Evolutionary conservation across 2,888 invertebrate genomes (phyloP).

Genomic region (Elegia similella): DNA sequence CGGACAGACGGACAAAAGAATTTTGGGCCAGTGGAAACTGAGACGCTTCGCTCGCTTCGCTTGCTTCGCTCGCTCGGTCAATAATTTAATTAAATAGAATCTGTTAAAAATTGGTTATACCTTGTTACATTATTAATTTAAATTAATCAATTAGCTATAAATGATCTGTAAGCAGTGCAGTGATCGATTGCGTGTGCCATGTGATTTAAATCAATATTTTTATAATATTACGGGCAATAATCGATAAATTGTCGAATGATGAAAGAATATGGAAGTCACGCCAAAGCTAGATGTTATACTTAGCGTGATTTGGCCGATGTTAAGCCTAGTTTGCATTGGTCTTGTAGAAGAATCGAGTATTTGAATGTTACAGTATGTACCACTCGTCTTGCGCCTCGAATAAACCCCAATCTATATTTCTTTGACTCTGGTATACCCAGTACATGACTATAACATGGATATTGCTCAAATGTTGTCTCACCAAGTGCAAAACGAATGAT

Average conservation of each 20-base stretch:
- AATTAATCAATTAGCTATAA: constrained; percentile 20
- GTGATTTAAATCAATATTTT: constrained; percentile 9
- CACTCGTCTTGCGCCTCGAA: no score
- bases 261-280: constrained; percentile 22
- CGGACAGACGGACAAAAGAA: no score
- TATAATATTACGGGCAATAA: neutral
- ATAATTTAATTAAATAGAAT: no score
- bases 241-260: constrained; percentile 26
- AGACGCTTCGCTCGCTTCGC: no score
- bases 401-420: no score
- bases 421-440: neutral
- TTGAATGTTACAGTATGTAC: no score
- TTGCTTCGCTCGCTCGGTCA: no score
- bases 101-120: neutral
- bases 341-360: neutral
- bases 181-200: constrained; percentile 47
- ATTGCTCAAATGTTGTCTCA: no score
- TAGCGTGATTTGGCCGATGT: constrained; percentile 20
- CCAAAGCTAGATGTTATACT: constrained; percentile 28
- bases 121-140: constrained; percentile 11
- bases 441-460: neutral
- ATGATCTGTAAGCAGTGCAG: constrained; percentile 47
- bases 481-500: no score
- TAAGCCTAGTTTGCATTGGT: constrained; percentile 4
- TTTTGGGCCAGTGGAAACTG: no score